Evolutionary conservation across 2,113 vertebrate species (phyloP).

Genomic region (Hippocampus comes): DNA sequence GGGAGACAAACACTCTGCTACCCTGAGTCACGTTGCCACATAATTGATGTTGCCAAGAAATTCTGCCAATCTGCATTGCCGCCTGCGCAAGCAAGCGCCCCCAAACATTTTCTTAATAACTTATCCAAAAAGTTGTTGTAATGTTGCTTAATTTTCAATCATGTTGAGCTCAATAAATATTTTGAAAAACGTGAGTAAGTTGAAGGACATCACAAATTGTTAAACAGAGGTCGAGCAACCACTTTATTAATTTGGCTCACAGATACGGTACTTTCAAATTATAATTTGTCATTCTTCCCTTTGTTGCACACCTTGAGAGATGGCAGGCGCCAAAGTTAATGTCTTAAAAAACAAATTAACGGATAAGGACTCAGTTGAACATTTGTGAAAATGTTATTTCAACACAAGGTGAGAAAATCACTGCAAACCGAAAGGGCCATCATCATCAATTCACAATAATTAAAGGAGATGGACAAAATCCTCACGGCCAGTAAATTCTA

Average conservation of each 20-base stretch:
- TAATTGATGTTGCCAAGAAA: neutral
- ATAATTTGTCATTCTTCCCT: neutral
- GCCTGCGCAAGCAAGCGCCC: too few species aligned
- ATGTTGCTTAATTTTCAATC: neutral
- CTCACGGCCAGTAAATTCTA: slow-evolving; percentile 44
- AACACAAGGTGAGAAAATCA: neutral
- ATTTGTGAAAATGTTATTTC: neutral
- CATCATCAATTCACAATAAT: slow-evolving; percentile 22
- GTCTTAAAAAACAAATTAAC: neutral
- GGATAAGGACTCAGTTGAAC: neutral
- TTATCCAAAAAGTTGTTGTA: too few species aligned
- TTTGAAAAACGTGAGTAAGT: neutral
- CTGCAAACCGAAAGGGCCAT: slow-evolving; percentile 23
- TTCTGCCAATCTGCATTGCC: too few species aligned
- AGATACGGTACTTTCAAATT: slow-evolving; percentile 21
- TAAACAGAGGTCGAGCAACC: slow-evolving; percentile 31
- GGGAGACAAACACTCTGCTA: too few species aligned
- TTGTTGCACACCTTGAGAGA: slow-evolving; percentile 2
- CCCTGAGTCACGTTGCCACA: neutral
- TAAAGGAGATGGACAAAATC: slow-evolving; percentile 20
- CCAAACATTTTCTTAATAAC: neutral
- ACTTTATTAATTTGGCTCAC: slow-evolving; percentile 32
- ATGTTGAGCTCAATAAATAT: neutral
- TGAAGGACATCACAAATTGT: neutral
- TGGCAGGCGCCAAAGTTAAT: neutral